Percentiles rank a stretch among this genome's conserved stretches.
phyloP scores from a whole-genome alignment of 2,888 invertebrate species.

The Chalcis sispes region DNA sequence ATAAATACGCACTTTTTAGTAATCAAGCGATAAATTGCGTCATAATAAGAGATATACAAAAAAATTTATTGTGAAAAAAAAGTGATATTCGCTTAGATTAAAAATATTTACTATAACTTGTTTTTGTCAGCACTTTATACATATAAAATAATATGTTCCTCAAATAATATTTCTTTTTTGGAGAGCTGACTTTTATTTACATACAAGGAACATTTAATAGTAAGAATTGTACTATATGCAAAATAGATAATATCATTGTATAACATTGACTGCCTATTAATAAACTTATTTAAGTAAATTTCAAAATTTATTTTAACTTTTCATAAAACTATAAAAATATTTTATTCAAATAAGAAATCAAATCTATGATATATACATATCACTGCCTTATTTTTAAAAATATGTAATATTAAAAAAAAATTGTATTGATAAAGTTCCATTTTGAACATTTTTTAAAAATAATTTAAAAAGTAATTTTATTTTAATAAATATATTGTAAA shows the following conservation, averaged over 20 bases:
- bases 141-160: constrained; percentile 34
- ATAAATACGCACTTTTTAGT: constrained; percentile 22
- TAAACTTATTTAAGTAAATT: constrained; percentile 62
- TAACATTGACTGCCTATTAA: constrained; percentile 62
- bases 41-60: constrained; percentile 17
- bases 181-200: constrained; percentile 47
- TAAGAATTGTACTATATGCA: constrained; percentile 52
- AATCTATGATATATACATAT: too few relatives aligned
- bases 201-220: constrained; percentile 41
- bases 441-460: too few relatives aligned
- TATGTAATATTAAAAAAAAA: too few relatives aligned
- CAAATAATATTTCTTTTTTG: constrained; percentile 45
- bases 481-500: too few relatives aligned
- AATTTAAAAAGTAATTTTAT: too few relatives aligned
- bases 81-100: constrained; percentile 10
- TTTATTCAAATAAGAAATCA: too few relatives aligned
- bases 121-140: constrained; percentile 32
- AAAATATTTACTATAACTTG: constrained; percentile 6
- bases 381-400: too few relatives aligned
- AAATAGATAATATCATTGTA: constrained; percentile 50
- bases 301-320: too few relatives aligned
- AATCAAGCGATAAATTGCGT: constrained; percentile 26
- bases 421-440: too few relatives aligned
- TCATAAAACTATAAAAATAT: too few relatives aligned
- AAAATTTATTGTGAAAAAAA: constrained; percentile 1